Percentiles rank a stretch among this genome's conserved stretches.
These are phyloP conservation scores for Penaeus japonicus DNA, from an alignment of 1,140 invertebrate species.

Conservation along the genomic window DNA sequence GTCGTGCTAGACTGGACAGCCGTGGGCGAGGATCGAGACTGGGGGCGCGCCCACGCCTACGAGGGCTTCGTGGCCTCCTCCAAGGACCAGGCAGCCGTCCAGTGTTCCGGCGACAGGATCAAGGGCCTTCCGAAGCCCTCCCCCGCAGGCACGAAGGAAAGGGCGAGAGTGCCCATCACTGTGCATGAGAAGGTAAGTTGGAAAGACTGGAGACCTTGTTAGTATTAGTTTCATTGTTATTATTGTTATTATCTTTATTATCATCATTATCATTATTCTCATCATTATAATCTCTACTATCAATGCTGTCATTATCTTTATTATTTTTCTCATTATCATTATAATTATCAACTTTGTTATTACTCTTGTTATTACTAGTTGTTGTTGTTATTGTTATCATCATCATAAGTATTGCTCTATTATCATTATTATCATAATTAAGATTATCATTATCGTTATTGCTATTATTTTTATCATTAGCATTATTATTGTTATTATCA, in stretches of 20 bases:
- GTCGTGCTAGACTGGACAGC: slow-evolving; percentile 57
- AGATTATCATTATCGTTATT: too few relatives aligned
- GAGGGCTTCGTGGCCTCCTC: slow-evolving; percentile 44
- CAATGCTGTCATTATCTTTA: neutral
- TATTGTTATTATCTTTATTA: neutral
- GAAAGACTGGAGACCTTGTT: neutral
- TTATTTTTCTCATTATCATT: too few relatives aligned
- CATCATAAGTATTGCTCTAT: too few relatives aligned
- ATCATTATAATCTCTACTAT: neutral
- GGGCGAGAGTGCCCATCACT: slow-evolving; percentile 29
- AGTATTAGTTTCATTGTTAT: neutral
- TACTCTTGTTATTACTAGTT: too few relatives aligned
- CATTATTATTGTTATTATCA: too few relatives aligned
- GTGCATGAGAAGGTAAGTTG: slow-evolving; percentile 49
- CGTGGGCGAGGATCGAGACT: slow-evolving; percentile 56
- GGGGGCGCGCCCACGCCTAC: slow-evolving; percentile 48
- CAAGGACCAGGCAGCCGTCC: slow-evolving; percentile 36
- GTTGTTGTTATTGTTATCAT: too few relatives aligned
- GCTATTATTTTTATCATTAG: too few relatives aligned
- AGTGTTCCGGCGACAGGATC: slow-evolving; percentile 50
- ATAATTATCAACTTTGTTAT: too few relatives aligned
- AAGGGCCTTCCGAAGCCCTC: slow-evolving; percentile 40
- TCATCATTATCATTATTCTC: neutral
- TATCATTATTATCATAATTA: too few relatives aligned
- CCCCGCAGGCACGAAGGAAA: slow-evolving; percentile 48